Conservation (phyloP, 2,113 vertebrate species). For the Candoia aspera region DNA sequence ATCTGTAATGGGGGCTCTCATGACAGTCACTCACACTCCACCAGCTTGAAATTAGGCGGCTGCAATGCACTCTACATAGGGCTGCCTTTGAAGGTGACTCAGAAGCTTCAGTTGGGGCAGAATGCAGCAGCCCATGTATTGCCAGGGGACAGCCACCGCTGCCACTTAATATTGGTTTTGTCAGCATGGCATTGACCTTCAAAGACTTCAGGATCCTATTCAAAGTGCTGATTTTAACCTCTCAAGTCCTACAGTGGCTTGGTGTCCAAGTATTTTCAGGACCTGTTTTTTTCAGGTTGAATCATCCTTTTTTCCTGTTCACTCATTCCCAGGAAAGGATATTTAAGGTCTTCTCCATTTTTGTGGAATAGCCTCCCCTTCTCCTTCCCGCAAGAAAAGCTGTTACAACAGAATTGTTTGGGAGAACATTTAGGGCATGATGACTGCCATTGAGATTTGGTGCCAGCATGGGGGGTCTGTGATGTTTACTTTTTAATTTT, state of each 20-base stretch:
- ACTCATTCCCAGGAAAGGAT: background rate
- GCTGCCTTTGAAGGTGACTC: background rate
- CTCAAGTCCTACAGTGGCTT: background rate
- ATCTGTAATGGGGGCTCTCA: background rate
- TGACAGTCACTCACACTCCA: background rate
- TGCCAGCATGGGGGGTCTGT: background rate
- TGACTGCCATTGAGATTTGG: background rate
- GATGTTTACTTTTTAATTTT: background rate
- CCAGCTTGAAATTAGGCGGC: background rate
- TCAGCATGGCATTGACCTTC: background rate
- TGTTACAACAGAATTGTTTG: background rate
- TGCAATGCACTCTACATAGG: background rate
- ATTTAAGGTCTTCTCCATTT: background rate
- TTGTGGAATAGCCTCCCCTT: background rate
- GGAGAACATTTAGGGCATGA: too few relatives aligned
- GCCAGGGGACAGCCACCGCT: background rate
- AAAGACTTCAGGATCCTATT: too few relatives aligned
- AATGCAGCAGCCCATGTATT: background rate
- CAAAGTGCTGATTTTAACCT: too few relatives aligned
- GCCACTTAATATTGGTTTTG: background rate
- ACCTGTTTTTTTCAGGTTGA: background rate
- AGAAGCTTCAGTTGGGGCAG: background rate
- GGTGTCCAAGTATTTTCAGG: background rate
- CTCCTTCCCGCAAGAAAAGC: background rate
- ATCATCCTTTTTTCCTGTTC: background rate